phyloP scores from a whole-genome alignment of 2,113 vertebrate species.

The Sebastes fasciatus region DNA sequence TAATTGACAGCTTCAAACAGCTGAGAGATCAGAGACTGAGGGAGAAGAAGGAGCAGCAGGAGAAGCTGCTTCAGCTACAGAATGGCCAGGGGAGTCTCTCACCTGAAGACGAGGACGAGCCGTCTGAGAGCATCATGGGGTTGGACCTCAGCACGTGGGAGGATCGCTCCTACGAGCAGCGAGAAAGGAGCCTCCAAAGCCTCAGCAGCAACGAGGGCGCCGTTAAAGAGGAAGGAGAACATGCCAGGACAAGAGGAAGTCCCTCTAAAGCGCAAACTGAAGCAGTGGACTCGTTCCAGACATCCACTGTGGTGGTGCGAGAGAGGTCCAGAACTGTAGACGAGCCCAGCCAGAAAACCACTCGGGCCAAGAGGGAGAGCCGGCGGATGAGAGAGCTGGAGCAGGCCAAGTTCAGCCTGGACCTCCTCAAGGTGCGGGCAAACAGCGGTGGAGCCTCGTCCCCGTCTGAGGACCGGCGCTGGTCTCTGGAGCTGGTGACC shows the following conservation, averaged over 20 bases:
- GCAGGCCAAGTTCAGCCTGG: slow-evolving; percentile 96
- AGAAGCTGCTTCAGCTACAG: slow-evolving; percentile 76
- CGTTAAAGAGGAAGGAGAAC: slow-evolving; percentile 47
- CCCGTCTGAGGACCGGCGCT: slow-evolving; percentile 90
- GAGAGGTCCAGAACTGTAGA: slow-evolving; percentile 88
- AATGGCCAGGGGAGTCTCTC: slow-evolving; percentile 79
- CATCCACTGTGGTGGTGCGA: slow-evolving; percentile 78
- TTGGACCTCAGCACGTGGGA: slow-evolving; percentile 90
- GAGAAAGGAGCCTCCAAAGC: slow-evolving; percentile 81
- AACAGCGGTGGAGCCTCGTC: slow-evolving; percentile 84
- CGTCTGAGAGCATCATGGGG: slow-evolving; percentile 81
- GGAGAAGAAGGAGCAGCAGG: slow-evolving; percentile 65
- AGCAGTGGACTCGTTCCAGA: background rate
- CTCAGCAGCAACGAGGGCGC: slow-evolving; percentile 72
- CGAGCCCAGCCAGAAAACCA: slow-evolving; percentile 92
- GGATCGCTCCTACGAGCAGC: slow-evolving; percentile 85
- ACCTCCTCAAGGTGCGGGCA: slow-evolving; percentile 94
- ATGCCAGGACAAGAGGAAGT: background rate
- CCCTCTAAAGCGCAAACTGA: slow-evolving; percentile 24
- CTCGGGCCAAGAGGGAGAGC: slow-evolving; percentile 94
- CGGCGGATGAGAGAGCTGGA: slow-evolving; percentile 96
- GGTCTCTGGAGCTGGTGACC: slow-evolving; percentile 87
- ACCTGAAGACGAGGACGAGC: slow-evolving; percentile 70
- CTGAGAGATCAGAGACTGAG: slow-evolving; percentile 85
- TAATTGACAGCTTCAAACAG: slow-evolving; percentile 84